Conservation (phyloP, 2,888 invertebrate genomes). For the Bursaphelenchus okinawaensis region DNA sequence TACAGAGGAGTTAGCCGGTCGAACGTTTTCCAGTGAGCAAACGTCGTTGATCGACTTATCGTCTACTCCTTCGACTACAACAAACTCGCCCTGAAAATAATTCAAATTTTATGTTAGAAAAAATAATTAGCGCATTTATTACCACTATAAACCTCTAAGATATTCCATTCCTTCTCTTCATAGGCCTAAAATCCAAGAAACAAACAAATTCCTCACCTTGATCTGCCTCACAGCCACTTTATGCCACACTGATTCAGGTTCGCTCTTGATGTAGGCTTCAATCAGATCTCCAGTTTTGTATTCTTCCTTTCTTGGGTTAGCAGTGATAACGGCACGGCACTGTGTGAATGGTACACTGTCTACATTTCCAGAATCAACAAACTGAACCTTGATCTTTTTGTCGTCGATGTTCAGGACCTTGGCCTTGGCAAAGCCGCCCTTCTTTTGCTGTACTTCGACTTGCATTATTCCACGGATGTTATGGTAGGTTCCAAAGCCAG, state of each 20-base stretch:
- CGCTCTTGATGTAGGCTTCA: conserved; percentile 22
- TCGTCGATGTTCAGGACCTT: conserved; percentile 20
- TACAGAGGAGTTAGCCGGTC: conserved; percentile 12
- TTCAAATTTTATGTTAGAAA: not conserved
- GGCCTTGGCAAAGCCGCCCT: conserved; percentile 28
- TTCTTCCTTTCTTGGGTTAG: conserved; percentile 6
- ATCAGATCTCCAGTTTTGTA: conserved; percentile 27
- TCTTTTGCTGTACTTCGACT: conserved; percentile 33
- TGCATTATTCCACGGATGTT: conserved; percentile 23
- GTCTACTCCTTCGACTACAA: conserved; percentile 29
- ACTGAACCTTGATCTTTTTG: conserved; percentile 22
- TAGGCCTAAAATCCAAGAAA: not conserved
- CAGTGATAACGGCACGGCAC: conserved; percentile 18
- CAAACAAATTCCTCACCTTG: conserved; percentile 23
- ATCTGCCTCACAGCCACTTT: conserved; percentile 32
- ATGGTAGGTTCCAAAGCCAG: not conserved
- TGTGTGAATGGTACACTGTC: conserved; percentile 20
- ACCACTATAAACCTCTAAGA: not conserved
- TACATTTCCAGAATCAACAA: conserved; percentile 17
- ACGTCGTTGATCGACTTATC: conserved; percentile 24
- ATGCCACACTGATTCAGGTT: conserved; percentile 21
- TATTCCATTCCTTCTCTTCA: not conserved
- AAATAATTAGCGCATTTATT: not conserved
- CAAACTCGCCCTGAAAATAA: conserved; percentile 31
- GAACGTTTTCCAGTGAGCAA: conserved; percentile 19